Evolutionary conservation across 64 coral and sea anemone genomes (phyloP), one percentile per base, ranked within the genome.

Genomic region (Stichodactyla helianthus): DNA sequence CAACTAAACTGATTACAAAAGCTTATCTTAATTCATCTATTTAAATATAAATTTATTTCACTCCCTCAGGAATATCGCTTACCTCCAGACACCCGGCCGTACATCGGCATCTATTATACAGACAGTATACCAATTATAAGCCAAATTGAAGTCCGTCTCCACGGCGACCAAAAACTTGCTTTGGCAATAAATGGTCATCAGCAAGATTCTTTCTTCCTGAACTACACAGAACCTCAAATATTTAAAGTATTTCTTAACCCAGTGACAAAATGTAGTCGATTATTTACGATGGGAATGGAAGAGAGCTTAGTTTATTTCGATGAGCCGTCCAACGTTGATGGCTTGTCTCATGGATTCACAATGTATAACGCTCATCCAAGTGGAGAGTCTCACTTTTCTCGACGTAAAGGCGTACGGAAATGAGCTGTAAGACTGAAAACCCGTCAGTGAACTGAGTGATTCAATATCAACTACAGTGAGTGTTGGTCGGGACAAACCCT

Each of bases 331-430:
- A 56, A 26, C 11, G 64, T 56, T 10, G 78, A 86, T 82, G 90
- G 88, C 16, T 52, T 96, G 6, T 90, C 87, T 9, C 60, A 83
- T 26, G 91, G 71, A 1, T 96, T 96, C 82, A 96, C 88, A 17
- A 93, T 96, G 68, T 90, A 79, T 28, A 58, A 79, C 50, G 94
- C 94, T 5, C 77, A 92, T 35, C 91, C 91, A 5, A 93, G 94
- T 59, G 94, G 94, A 0, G 86, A 77, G 10, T 71, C 83, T 5
- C 79, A 90, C 55, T 87, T 93, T 28, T 71, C 87, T 65, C 85
- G 94, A 44, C 15, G 18, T 60, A 60, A 60, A 65, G 19, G 62
- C 19, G 19, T 62, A 62, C 2, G 59, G 13, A 59, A 44, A 44
- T 44, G 35, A 44, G 35, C 35, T 44, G 35, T 44, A 44, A 44